Percentiles rank a stretch among this genome's conserved stretches.
phyloP scores from a whole-genome alignment of 2,113 vertebrate species.

The Pterocles gutturalis region DNA sequence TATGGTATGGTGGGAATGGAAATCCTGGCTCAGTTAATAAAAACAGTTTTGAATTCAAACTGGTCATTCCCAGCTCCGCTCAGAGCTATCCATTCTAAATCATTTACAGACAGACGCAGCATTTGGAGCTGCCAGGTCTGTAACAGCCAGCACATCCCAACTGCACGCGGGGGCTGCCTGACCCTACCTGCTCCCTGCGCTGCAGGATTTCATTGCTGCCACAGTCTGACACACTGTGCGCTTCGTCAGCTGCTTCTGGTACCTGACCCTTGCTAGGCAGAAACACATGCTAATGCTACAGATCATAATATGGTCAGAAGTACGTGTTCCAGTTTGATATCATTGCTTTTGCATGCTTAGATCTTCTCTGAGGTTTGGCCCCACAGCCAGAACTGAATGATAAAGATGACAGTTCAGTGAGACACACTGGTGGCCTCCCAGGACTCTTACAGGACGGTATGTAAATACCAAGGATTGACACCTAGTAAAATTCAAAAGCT shows the following conservation, averaged over 20 bases:
- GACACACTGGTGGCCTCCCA: neutral
- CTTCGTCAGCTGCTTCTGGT: neutral
- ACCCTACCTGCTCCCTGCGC: neutral
- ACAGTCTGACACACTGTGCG: too few relatives aligned
- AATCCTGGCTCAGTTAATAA: neutral
- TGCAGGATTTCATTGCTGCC: neutral
- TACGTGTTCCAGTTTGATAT: neutral
- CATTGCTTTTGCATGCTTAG: neutral
- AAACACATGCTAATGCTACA: neutral
- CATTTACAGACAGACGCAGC: neutral
- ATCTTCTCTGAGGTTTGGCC: neutral
- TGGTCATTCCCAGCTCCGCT: neutral
- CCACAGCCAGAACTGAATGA: neutral
- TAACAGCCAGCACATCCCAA: neutral
- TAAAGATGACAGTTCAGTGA: neutral
- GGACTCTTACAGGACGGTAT: neutral
- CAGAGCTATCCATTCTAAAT: neutral
- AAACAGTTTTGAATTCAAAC: neutral
- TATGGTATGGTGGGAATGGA: neutral
- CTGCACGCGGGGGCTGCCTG: neutral
- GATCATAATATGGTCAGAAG: neutral
- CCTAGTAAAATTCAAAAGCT: neutral
- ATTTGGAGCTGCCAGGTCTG: neutral
- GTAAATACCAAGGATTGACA: neutral
- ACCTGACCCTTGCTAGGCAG: neutral